phyloP scores from a whole-genome alignment of 1,140 invertebrate species.

The Drosophila varians region DNA sequence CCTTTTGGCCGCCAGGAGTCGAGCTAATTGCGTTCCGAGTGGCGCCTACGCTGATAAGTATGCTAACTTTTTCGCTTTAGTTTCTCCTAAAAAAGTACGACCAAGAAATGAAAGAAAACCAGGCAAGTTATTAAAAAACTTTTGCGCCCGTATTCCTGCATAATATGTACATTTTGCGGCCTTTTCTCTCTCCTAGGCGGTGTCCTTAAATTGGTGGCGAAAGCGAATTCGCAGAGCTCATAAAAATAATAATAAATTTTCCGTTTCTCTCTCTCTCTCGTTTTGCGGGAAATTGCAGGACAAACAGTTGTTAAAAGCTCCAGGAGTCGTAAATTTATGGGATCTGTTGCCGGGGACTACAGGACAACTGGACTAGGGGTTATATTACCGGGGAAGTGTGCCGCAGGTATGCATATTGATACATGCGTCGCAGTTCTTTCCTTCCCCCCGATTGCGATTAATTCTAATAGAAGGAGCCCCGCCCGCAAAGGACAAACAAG shows the following conservation, averaged over 20 bases:
- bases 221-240: conserved; percentile 50
- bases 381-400: neutral
- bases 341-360: neutral
- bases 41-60: conserved; percentile 31
- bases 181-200: neutral
- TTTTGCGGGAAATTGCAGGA: conserved; percentile 56
- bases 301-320: conserved; percentile 75
- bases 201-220: conserved; percentile 38
- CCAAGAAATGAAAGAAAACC: neutral
- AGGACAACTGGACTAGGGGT: neutral
- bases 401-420: conserved; percentile 37
- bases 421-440: conserved; percentile 33
- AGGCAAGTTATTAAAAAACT: conserved; percentile 59
- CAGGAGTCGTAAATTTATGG: conserved; percentile 62
- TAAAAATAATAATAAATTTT: conserved; percentile 71
- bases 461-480: conserved; percentile 64
- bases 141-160: neutral
- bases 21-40: conserved; percentile 26
- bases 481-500: conserved; percentile 50
- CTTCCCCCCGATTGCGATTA: conserved; percentile 42
- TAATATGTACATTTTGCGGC: conserved; percentile 6
- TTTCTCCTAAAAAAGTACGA: conserved; percentile 3
- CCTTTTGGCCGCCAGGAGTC: neutral
- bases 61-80: conserved; percentile 25
- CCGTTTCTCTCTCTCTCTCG: neutral